Percentiles rank a stretch among this genome's conserved stretches.
Evolutionary conservation across 64 coral and sea anemone species (phyloP).

Genomic region (Dendrophyllia cribrosa): DNA sequence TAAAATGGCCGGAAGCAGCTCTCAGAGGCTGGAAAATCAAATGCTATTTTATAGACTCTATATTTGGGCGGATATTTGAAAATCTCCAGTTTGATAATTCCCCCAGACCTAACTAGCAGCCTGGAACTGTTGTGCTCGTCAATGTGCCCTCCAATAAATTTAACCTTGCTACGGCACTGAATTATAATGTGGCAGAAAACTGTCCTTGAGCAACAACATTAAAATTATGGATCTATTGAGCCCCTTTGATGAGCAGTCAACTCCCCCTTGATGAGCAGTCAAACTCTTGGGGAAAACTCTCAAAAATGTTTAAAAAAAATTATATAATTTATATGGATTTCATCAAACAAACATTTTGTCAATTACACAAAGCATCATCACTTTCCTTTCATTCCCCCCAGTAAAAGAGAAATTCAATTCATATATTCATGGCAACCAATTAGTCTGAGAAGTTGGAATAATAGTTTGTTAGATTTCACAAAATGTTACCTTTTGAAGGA

Average conservation of each 20-base stretch:
- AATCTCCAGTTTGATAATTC: no score
- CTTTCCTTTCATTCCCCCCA: conserved; percentile 11
- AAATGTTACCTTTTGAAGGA: conserved; percentile 66
- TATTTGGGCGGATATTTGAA: no score
- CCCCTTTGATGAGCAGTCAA: no score
- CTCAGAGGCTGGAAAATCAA: no score
- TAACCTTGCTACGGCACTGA: no score
- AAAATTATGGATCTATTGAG: conserved; percentile 62
- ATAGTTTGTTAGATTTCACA: conserved; percentile 56
- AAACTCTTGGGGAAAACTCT: neutral
- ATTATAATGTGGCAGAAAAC: conserved; percentile 36
- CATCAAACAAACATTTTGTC: conserved; percentile 39
- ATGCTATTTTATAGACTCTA: no score
- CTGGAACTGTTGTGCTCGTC: no score
- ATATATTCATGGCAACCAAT: conserved; percentile 49
- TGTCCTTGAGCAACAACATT: conserved; percentile 44
- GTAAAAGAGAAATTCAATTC: conserved; percentile 24
- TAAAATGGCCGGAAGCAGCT: no score
- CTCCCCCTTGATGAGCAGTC: conserved; percentile 46
- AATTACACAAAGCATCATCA: conserved; percentile 10
- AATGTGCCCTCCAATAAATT: no score
- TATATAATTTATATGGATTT: conserved; percentile 24
- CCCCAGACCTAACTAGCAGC: no score
- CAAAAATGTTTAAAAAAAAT: conserved; percentile 2
- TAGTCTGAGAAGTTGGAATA: conserved; percentile 54